Base-by-base conservation (phyloP, 2,113 vertebrate species). In the Melanerpes aurifrons region DNA sequence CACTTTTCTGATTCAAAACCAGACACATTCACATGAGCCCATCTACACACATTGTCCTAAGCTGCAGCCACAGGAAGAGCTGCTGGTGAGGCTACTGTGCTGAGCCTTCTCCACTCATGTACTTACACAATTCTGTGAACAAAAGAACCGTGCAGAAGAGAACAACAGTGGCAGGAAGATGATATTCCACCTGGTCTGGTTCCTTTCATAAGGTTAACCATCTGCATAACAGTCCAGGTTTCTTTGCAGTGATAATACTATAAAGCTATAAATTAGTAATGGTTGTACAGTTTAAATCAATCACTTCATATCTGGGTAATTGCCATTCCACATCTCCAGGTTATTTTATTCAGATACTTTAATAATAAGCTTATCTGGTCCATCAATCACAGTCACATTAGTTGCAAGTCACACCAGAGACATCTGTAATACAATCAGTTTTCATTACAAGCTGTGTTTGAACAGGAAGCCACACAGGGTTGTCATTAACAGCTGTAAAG, bases 131-230 rank as follows among this genome's bases (percentile, higher is more conserved):
- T 5, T 24, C 21, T 64, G 13, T 10, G 12, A 68, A 10, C n/a
- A 29, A 43, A 40, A 70, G 45, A 74, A 18, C 12, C 19, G 59
- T 3, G 0, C 0, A 0, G 28, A 68, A 0, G 28, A 68, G 4
- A 26, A 43, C 57, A 21, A 82, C 2, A 4, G 18, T 53, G 68
- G 28, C 25, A 86, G 58, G 6, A 87, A 61, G 9, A 2, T 25
- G 19, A 14, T 20, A 20, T 63, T 91, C 58, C 16, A 82, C 24
- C n/a, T 61, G 43, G 7, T 47, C 67, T 73, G 56, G 15, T 86
- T 63, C 54, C 35, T 75, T 87, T 78, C 82, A 14, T 18, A 53
- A 75, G 21, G 22, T 71, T 74, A 62, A 62, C 80, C 0, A 3
- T 64, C 45, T 75, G 58, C 15, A 32, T 61, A 63, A 53, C 17